Conservation (phyloP, 2,888 invertebrate genomes). For the Leucophenga maculata region DNA sequence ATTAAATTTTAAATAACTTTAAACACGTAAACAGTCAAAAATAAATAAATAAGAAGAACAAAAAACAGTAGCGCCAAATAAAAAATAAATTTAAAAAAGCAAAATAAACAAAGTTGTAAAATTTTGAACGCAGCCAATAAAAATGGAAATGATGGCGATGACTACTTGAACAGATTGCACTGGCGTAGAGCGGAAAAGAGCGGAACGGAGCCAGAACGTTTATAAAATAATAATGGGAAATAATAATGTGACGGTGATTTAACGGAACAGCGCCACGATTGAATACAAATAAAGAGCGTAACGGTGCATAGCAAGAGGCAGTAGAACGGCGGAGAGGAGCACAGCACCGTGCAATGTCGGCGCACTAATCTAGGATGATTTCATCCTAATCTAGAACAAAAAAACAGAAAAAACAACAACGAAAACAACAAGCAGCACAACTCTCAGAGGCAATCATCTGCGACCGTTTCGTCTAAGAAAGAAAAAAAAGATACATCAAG, state of each 20-base stretch:
- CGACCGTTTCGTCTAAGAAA: neutral
- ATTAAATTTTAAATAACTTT: constrained; percentile 45
- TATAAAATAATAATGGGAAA: constrained; percentile 69
- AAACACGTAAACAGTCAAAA: constrained; percentile 45
- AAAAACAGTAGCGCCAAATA: constrained; percentile 20
- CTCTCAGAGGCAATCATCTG: constrained; percentile 47
- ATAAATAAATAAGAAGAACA: constrained; percentile 14
- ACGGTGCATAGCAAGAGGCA: constrained; percentile 10
- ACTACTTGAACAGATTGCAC: constrained; percentile 17
- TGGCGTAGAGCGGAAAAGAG: constrained; percentile 41
- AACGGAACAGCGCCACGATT: constrained; percentile 66
- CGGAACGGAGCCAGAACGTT: constrained; percentile 57
- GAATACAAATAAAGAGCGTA: constrained; percentile 67
- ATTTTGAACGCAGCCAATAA: constrained; percentile 65
- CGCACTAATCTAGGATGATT: constrained; percentile 66
- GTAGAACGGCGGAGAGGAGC: neutral
- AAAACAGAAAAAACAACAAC: constrained; percentile 36
- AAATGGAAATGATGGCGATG: constrained; percentile 63
- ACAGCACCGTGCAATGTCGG: constrained; percentile 45
- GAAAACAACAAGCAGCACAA: constrained; percentile 13
- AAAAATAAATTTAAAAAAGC: neutral
- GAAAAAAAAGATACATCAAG: neutral
- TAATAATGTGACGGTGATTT: constrained; percentile 69
- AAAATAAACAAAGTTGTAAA: constrained; percentile 42
- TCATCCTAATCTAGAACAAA: constrained; percentile 65